phyloP scores from a whole-genome alignment of 2,888 invertebrate genomes.

The Iphiclides podalirius region DNA sequence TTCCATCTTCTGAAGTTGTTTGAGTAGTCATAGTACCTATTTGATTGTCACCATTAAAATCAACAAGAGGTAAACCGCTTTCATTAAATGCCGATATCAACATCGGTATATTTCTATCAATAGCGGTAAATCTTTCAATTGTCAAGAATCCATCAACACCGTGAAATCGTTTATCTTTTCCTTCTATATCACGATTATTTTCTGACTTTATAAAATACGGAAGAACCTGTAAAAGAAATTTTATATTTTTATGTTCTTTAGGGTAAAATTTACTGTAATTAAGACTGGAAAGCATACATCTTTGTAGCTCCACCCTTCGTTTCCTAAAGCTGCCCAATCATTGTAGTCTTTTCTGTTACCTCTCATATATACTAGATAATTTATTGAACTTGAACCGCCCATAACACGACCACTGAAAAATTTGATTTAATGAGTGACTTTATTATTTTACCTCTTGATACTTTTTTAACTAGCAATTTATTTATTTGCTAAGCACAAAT shows the following conservation, averaged over 20 bases:
- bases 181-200: constrained; percentile 74
- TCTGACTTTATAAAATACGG: constrained; percentile 85
- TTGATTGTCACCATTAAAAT: constrained; percentile 77
- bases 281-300: no score
- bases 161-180: constrained; percentile 74
- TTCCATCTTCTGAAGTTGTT: constrained; percentile 78
- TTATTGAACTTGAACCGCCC: constrained; percentile 84
- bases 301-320: constrained; percentile 80
- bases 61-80: constrained; percentile 76
- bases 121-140: constrained; percentile 81
- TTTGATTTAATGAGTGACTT: constrained; percentile 22
- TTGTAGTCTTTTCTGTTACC: constrained; percentile 83
- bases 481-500: no score
- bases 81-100: constrained; percentile 80
- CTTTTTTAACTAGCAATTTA: no score
- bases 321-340: constrained; percentile 82
- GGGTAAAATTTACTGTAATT: no score
- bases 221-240: constrained; percentile 65
- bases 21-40: constrained; percentile 82
- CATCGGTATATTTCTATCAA: constrained; percentile 76
- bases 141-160: constrained; percentile 79
- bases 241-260: no score
- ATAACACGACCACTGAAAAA: constrained; percentile 81
- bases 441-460: no score
- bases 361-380: constrained; percentile 83